These are phyloP conservation scores for Chondrilla cf. caribensis DNA, from an alignment of 37 sponge, comb jelly and placozoan species.

Conservation along the genomic window DNA sequence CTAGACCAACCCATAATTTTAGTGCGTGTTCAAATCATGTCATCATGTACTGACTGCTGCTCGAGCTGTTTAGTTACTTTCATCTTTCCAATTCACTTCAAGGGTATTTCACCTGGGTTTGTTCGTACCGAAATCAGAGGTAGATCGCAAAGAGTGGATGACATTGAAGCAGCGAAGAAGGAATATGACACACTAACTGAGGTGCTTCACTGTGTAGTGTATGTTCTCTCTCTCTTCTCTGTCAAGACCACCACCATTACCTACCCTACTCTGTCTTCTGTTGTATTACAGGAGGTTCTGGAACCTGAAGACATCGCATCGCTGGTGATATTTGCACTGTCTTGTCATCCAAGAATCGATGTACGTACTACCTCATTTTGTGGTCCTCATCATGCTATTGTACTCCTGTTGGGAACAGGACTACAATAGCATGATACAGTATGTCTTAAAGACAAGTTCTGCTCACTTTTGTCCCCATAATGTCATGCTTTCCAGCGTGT, in stretches of 20 bases:
- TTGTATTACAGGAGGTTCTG: conserved; percentile 28
- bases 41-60: too few relatives aligned
- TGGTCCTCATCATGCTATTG: too few relatives aligned
- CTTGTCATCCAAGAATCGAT: conserved; percentile 61
- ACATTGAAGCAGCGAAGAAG: conserved; percentile 38
- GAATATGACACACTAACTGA: conserved; percentile 31
- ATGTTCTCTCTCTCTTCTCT: too few relatives aligned
- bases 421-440: too few relatives aligned
- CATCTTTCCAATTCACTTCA: too few relatives aligned
- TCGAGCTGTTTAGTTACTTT: too few relatives aligned
- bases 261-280: not conserved
- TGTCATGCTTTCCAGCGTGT: too few relatives aligned
- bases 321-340: conserved; percentile 57
- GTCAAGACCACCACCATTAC: not conserved
- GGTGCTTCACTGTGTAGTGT: not conserved
- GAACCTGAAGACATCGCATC: conserved; percentile 66
- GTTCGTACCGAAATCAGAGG: conserved; percentile 68
- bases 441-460: too few relatives aligned
- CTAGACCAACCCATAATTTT: too few relatives aligned
- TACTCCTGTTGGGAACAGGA: too few relatives aligned
- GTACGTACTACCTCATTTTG: conserved; percentile 21
- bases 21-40: too few relatives aligned
- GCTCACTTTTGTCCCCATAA: too few relatives aligned
- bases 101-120: conserved; percentile 77
- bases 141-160: conserved; percentile 10